A percentile compares a stretch with the other conserved stretches of the same genome.
Conservation (phyloP, 2,113 vertebrate species). For the Calypte anna region DNA sequence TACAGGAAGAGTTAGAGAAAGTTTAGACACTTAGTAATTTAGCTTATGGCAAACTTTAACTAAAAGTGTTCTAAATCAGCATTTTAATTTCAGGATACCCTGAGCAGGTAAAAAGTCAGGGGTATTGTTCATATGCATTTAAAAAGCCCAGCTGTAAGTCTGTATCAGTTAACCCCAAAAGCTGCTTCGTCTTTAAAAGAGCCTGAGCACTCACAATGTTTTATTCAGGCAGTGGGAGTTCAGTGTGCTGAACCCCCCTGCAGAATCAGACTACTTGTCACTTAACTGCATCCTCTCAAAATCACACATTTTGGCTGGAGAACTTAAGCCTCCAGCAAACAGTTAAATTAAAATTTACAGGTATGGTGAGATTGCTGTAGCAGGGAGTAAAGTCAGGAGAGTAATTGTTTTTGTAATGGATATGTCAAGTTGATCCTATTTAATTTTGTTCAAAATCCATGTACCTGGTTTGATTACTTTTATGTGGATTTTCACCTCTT, state of each 20-base stretch:
- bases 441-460: slow-evolving; percentile 19
- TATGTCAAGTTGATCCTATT: neutral
- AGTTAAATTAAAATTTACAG: slow-evolving; percentile 26
- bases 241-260: neutral
- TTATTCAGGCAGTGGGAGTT: neutral
- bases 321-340: neutral
- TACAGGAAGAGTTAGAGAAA: neutral
- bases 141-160: neutral
- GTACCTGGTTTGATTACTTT: neutral
- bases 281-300: neutral
- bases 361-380: neutral
- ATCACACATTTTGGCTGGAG: neutral
- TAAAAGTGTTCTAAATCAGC: neutral
- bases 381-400: neutral
- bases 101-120: neutral
- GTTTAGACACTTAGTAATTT: neutral
- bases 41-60: neutral
- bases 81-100: neutral
- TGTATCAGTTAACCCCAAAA: neutral
- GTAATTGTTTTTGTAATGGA: slow-evolving; percentile 19
- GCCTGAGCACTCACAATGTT: neutral
- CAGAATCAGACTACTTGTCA: neutral
- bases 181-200: neutral
- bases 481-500: neutral
- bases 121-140: neutral